A percentile compares a stretch with the other conserved stretches of the same genome.
These are phyloP conservation scores for Timema cristinae DNA, from an alignment of 2,888 invertebrate genomes.

Conservation along the genomic window DNA sequence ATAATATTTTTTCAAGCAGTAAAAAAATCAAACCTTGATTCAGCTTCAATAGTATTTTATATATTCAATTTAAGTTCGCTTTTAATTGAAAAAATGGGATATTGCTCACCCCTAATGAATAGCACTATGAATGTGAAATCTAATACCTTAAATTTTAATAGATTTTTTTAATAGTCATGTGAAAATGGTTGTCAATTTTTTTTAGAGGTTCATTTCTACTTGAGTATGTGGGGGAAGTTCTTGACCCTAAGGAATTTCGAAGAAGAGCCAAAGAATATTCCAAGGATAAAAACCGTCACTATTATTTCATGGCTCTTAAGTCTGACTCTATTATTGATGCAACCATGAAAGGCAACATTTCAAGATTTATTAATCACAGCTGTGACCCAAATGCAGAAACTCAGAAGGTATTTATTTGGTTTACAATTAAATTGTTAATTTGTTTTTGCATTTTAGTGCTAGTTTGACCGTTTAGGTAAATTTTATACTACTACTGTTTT, in stretches of 20 bases:
- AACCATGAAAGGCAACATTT: conserved; percentile 90
- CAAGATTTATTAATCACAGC: conserved; percentile 97
- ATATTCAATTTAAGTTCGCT: no score
- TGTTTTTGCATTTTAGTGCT: no score
- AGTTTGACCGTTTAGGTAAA: no score
- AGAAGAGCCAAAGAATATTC: conserved; percentile 84
- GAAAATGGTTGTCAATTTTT: conserved; percentile 25
- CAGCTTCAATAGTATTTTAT: no score
- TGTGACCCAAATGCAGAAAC: conserved; percentile 99
- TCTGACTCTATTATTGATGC: conserved; percentile 95
- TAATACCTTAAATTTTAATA: conserved; percentile 32
- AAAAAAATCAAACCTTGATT: no score
- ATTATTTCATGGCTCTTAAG: conserved; percentile 96
- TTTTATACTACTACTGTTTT: no score
- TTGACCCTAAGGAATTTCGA: conserved; percentile 86
- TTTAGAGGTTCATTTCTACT: conserved; percentile 89
- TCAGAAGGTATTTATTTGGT: conserved; percentile 63
- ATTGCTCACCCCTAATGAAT: no score
- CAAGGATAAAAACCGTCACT: conserved; percentile 84
- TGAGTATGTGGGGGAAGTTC: conserved; percentile 98
- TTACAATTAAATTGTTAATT: no score
- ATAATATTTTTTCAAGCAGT: no score
- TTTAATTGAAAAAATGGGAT: no score
- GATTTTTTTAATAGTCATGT: conserved; percentile 1
- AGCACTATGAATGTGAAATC: not conserved